Conservation (phyloP, 2,888 invertebrate species). For the Caenorhabditis sp. region DNA sequence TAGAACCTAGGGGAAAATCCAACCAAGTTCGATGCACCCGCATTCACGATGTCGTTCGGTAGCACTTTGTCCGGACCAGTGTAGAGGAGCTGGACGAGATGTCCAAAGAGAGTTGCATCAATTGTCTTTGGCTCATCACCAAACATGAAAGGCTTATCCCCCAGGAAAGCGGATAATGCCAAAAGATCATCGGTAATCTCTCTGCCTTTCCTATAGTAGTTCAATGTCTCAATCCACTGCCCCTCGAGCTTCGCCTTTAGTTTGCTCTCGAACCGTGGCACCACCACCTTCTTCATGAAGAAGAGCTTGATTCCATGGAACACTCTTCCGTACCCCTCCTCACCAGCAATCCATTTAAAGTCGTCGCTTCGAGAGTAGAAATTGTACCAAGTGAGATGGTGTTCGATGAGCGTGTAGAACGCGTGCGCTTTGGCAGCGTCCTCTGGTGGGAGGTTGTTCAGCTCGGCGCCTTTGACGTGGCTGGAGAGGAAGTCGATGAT, state of each 20-base stretch:
- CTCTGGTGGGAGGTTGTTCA: conserved; percentile 55
- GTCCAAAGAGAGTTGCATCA: conserved; percentile 95
- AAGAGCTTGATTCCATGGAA: conserved; percentile 73
- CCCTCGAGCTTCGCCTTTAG: conserved; percentile 35
- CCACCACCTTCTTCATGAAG: conserved; percentile 66
- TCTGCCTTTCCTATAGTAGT: conserved; percentile 83
- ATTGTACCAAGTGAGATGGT: conserved; percentile 72
- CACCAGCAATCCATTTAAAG: conserved; percentile 71
- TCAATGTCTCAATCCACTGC: conserved; percentile 84
- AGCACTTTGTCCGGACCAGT: conserved; percentile 93
- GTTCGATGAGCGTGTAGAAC: conserved; percentile 74
- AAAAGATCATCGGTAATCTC: conserved; percentile 83
- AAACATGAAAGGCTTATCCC: conserved; percentile 45
- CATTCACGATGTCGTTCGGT: conserved; percentile 88
- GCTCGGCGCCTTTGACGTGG: conserved; percentile 28
- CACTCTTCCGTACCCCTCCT: conserved; percentile 69
- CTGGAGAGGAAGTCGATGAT: conserved; percentile 86
- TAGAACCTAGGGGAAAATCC: not conserved
- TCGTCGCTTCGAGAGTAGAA: conserved; percentile 70
- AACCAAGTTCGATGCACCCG: conserved; percentile 72
- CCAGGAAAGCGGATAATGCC: conserved; percentile 81
- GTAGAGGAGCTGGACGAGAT: conserved; percentile 93
- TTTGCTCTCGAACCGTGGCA: conserved; percentile 46
- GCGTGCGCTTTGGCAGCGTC: conserved; percentile 73
- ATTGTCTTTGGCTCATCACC: conserved; percentile 73